A percentile compares a stretch with the other conserved stretches of the same genome.
These are phyloP conservation scores for Amphilophus citrinellus DNA, from an alignment of 2,113 vertebrate species.

Conservation along the genomic window DNA sequence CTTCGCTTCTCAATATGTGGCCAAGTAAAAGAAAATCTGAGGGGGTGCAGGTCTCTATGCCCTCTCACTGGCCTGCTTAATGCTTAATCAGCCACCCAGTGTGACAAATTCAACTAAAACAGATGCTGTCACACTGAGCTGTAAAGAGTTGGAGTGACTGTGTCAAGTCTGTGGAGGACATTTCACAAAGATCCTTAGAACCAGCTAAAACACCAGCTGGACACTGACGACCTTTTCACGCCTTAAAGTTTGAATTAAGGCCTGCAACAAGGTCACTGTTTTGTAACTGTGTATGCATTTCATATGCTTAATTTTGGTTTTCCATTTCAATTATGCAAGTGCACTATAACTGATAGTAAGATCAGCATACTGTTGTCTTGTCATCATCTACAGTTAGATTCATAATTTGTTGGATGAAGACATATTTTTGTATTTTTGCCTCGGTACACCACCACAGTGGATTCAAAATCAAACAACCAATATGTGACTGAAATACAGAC, in stretches of 20 bases:
- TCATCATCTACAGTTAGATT: not conserved
- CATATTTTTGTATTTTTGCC: not conserved
- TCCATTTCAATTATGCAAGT: not conserved
- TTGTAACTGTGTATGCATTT: not conserved
- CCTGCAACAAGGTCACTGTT: not conserved
- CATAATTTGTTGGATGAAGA: not conserved
- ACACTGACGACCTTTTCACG: not conserved
- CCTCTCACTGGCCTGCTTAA: slow-evolving; percentile 42
- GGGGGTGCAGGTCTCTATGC: slow-evolving; percentile 10
- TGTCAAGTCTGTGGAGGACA: slow-evolving; percentile 15
- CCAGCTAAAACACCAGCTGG: not conserved
- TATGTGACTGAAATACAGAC: not conserved
- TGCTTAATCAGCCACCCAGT: slow-evolving; percentile 62
- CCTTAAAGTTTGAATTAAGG: not conserved
- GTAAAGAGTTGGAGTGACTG: slow-evolving; percentile 19
- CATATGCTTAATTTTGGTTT: not conserved
- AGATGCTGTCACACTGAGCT: slow-evolving; percentile 43
- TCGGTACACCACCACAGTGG: not conserved
- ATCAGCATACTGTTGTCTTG: not conserved
- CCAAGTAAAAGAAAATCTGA: slow-evolving; percentile 33
- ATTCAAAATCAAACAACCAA: not conserved
- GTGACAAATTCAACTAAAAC: slow-evolving; percentile 49
- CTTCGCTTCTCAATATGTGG: slow-evolving; percentile 27
- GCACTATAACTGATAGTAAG: not conserved
- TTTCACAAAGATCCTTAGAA: slow-evolving; percentile 14